Conservation (phyloP, 2,113 vertebrate species). For the Chinchilla lanigera region DNA sequence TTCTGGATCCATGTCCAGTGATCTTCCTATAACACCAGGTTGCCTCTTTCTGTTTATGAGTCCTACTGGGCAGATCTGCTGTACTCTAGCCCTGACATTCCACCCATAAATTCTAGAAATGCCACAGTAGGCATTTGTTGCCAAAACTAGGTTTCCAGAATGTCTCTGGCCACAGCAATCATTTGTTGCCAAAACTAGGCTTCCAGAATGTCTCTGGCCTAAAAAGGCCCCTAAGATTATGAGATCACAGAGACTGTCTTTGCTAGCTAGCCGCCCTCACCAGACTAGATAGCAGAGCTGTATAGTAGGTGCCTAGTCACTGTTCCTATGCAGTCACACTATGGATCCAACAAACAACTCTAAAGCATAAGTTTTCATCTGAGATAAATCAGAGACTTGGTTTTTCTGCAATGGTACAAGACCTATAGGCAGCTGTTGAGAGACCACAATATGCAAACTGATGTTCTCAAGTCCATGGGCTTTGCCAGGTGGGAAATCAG, state of each 20-base stretch:
- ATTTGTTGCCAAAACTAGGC: not conserved
- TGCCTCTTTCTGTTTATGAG: not conserved
- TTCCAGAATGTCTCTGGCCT: not conserved
- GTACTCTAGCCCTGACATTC: not conserved
- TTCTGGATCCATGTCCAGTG: not conserved
- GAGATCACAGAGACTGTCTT: not conserved
- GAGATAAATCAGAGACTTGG: not conserved
- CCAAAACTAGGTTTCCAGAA: conserved; percentile 1
- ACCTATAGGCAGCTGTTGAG: not conserved
- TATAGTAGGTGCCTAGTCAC: not conserved
- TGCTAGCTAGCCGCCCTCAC: not conserved
- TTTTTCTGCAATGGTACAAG: not conserved
- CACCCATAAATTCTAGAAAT: not conserved
- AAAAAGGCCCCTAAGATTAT: not conserved
- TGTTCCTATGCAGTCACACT: not conserved
- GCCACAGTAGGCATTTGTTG: not conserved
- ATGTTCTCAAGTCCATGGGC: not conserved
- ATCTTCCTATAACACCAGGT: not conserved
- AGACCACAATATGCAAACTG: not conserved
- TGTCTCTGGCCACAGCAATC: not conserved
- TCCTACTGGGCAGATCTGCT: not conserved
- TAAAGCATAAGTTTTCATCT: not conserved
- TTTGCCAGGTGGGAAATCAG: not conserved
- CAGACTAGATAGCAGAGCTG: not conserved
- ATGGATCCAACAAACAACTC: not conserved